Base-by-base conservation (phyloP, 2,797 vertebrate genomes). In the Tolypeutes matacus region DNA sequence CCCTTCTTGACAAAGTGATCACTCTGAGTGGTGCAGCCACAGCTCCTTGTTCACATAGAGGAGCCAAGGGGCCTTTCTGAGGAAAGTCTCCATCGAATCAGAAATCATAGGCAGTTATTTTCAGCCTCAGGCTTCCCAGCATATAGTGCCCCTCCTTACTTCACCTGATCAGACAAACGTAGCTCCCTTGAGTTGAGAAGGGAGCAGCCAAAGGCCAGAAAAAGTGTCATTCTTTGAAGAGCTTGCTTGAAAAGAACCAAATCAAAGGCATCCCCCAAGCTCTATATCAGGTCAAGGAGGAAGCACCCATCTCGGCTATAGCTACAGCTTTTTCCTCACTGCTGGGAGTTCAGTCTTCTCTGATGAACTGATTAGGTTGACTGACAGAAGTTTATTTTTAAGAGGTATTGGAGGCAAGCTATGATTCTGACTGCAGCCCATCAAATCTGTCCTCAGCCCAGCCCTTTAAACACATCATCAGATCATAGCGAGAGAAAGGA, bases 21-120 rank as follows among this genome's bases (percentile, higher is more conserved):
- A 0, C 53, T n/a, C 31, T 25, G 21, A 49, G n/a, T 0, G 1
- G 36, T 11, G 11, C 2, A 3, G 27, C 42, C 9, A 4, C 25
- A 31, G n/a, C 34, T 31, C 23, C 20, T 15, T 2, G 29, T 70
- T 64, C 21, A 39, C 31, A 12, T 11, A 3, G 2, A 21, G 14
- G 34, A 56, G 58, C 58, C 3, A 0, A 7, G 29, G n/a, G 14
- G 10, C 17, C 25, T 64, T 21, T 42, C 51, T 5, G 21, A 14
- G 42, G 14, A 3, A 20, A 34, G n/a, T 76, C 36, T 51, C 51
- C 58, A 0, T 9, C 0, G 4, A 27, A 49, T 53, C 34, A 53
- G 93, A 42, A 46, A 23, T 34, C 34, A 5, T 1, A 6, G 46
- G 7, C 7, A 0, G 27, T 36, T 25, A n/a, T 62, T 67, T 56